Base-by-base conservation (phyloP, 2,797 vertebrate species). In the Erpetoichthys calabaricus region DNA sequence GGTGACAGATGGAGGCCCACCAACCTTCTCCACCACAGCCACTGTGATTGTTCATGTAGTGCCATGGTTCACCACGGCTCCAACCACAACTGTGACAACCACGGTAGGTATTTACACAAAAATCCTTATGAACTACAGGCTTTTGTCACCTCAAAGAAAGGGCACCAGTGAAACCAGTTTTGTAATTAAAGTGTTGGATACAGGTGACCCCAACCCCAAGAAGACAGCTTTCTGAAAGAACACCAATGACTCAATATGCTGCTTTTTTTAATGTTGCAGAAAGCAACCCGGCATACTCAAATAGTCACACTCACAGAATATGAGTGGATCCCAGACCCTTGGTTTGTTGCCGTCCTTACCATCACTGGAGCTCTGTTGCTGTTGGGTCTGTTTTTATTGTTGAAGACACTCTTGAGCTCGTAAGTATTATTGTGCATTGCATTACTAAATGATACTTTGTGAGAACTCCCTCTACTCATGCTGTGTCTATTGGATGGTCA, bases 301-400 rank as follows among this genome's bases (percentile, higher is more conserved):
- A 58, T 83, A 2, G 47, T 82, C 62, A 62, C 43, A 0, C 42
- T 1, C 42, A 63, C 42, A 0, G 69, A 72, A 55, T 4, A 2
- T 0, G 70, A 59, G 45, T 87, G 86, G 86, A 63, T 66, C 51
- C 85, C 86, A 0, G 70, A 79, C 0, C 56, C 71, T 53, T 86
- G 86, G 85, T 87, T 85, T 1, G 75, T 86, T 63, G 73, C 57
- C 0, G 73, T 82, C 51, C 63, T 87, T 65, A 84, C 85, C 0
- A 1, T 63, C 42, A 75, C 74, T 0, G 59, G 72, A 1, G 41
- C 10, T 5, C 69, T 84, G 42, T 55, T 86, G 7, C 57, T 86
- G 56, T 54, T 54, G 41, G 7, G 54, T 42, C 59, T 85, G 58
- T 65, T 65, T 42, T 75, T 81, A 51, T 1, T 56, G 10, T 64